Conservation (phyloP, 2,888 invertebrate genomes). For the Pecten maximus region DNA sequence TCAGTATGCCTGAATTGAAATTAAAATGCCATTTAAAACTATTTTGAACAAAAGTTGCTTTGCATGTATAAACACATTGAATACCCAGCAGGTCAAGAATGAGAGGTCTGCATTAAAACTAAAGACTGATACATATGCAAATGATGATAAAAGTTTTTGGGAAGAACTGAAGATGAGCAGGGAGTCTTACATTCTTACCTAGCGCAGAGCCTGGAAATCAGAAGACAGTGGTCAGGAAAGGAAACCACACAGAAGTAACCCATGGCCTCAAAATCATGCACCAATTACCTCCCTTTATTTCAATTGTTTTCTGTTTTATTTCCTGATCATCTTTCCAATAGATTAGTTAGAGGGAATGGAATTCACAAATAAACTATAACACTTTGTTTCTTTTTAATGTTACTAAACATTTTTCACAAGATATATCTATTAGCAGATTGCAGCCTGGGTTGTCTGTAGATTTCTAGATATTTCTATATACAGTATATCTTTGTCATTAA, state of each 20-base stretch:
- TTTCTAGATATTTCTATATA: too few species aligned
- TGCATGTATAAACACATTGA: neutral
- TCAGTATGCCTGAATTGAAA: neutral
- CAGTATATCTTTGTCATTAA: too few species aligned
- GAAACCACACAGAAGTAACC: neutral
- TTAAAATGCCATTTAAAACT: neutral
- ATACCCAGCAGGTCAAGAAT: neutral
- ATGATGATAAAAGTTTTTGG: neutral
- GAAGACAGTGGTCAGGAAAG: neutral
- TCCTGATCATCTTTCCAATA: too few species aligned
- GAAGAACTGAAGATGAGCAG: slow-evolving; percentile 28
- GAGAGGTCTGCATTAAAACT: neutral
- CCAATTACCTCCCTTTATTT: neutral
- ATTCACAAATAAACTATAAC: too few species aligned
- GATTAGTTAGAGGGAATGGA: too few species aligned
- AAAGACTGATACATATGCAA: neutral
- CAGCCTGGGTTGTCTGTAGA: too few species aligned
- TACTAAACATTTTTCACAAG: too few species aligned
- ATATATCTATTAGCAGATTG: too few species aligned
- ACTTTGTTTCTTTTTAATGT: too few species aligned
- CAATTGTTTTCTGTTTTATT: neutral
- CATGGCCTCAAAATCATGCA: slow-evolving; percentile 9
- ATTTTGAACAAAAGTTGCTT: neutral
- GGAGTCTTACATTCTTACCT: slow-evolving; percentile 46
- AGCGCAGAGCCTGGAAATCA: slow-evolving; percentile 47